Percentiles rank a stretch among this genome's conserved stretches.
These are phyloP conservation scores for Aphelenchoides fujianensis DNA, from an alignment of 1,140 invertebrate species.

Conservation along the genomic window DNA sequence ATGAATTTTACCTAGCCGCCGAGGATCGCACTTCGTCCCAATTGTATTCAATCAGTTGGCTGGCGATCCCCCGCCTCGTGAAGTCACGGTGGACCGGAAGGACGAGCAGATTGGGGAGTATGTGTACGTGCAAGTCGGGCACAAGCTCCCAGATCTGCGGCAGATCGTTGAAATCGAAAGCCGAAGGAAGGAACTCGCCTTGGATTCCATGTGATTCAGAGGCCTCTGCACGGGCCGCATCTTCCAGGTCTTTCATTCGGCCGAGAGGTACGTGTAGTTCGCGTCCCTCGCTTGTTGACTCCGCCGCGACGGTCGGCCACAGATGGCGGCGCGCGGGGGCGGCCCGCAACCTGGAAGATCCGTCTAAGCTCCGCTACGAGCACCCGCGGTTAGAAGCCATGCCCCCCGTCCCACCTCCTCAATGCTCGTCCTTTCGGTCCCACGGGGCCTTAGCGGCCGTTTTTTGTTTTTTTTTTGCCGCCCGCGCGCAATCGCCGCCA, in stretches of 20 bases:
- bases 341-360: too few relatives aligned
- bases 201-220: slow-evolving; percentile 1
- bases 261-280: slow-evolving; percentile 8
- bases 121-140: slow-evolving; percentile 10
- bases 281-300: slow-evolving; percentile 10
- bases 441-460: too few relatives aligned
- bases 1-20: slow-evolving; percentile 1
- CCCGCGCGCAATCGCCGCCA: not conserved
- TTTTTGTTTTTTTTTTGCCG: too few relatives aligned
- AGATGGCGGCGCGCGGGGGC: too few relatives aligned
- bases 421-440: too few relatives aligned
- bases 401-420: too few relatives aligned
- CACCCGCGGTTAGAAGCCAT: too few relatives aligned
- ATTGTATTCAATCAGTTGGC: slow-evolving; percentile 1
- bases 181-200: not conserved
- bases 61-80: slow-evolving; percentile 16
- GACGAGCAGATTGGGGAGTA: slow-evolving; percentile 11
- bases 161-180: not conserved
- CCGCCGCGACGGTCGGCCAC: not conserved
- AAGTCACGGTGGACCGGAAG: slow-evolving; percentile 6
- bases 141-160: slow-evolving; percentile 13
- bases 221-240: not conserved
- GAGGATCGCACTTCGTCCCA: slow-evolving; percentile 9
- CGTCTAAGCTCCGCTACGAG: too few relatives aligned
- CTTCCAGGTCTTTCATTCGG: not conserved